Evolutionary conservation across 1,140 invertebrate genomes (phyloP).

Genomic region (Adoxophyes honmai): DNA sequence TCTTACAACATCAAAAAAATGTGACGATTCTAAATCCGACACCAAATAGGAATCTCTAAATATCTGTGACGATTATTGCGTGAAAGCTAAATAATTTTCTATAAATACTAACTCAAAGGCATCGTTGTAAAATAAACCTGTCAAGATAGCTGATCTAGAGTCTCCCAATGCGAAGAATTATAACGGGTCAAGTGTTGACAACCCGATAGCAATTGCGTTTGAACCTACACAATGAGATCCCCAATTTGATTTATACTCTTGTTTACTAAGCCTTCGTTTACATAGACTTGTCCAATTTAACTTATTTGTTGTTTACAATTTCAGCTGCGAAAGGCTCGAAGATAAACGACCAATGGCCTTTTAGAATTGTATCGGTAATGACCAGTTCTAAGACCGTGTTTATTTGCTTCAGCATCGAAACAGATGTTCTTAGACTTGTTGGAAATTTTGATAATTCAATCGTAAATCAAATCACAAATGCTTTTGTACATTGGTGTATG

Average conservation of each 20-base stretch:
- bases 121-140: too few species aligned
- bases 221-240: conserved; percentile 1
- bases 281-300: conserved; percentile 3
- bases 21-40: too few species aligned
- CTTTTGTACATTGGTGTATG: too few species aligned
- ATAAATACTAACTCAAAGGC: too few species aligned
- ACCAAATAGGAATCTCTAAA: too few species aligned
- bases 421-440: background rate
- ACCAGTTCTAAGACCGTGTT: background rate
- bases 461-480: too few species aligned
- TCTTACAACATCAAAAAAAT: too few species aligned
- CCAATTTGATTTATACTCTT: conserved; percentile 9
- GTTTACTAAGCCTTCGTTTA: conserved; percentile 8
- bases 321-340: background rate
- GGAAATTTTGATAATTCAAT: too few species aligned
- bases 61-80: too few species aligned
- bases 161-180: background rate
- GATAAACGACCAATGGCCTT: conserved; percentile 3
- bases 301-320: conserved; percentile 14
- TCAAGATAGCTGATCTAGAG: too few species aligned
- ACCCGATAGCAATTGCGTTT: conserved; percentile 2
- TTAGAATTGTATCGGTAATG: conserved; percentile 1
- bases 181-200: conserved; percentile 8
- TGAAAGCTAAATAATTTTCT: too few species aligned
- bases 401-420: background rate